These are phyloP conservation scores for Spilogale gracilis DNA, from an alignment of 2,113 vertebrate genomes.

Conservation along the genomic window DNA sequence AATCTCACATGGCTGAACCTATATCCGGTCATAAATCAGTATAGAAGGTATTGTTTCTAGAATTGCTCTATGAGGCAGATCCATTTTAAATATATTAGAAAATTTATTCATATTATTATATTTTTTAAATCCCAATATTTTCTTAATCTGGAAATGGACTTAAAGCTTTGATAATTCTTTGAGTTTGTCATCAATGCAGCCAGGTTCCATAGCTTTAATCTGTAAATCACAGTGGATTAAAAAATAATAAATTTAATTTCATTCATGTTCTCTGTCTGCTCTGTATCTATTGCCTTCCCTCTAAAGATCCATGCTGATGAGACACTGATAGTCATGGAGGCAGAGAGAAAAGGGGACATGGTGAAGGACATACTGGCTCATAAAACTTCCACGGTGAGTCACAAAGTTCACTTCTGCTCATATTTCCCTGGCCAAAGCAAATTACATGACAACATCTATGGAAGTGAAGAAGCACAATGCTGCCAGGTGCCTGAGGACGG, in stretches of 20 bases:
- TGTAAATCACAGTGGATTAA: background rate
- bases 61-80: background rate
- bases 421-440: background rate
- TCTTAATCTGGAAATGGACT: background rate
- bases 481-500: background rate
- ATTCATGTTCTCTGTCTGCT: background rate
- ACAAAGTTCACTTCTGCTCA: background rate
- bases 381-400: background rate
- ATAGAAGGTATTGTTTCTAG: background rate
- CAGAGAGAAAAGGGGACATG: background rate
- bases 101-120: background rate
- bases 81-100: background rate
- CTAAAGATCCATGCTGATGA: rapidly evolving
- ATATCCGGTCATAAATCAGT: background rate
- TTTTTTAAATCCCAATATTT: background rate
- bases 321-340: background rate
- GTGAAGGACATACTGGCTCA: background rate
- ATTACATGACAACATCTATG: background rate
- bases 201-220: background rate
- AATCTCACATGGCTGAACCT: background rate
- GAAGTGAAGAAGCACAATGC: background rate
- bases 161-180: background rate
- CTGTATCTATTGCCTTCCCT: background rate
- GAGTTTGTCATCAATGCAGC: background rate
- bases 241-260: background rate